Percentiles rank a stretch among this genome's conserved stretches.
phyloP scores from a whole-genome alignment of 2,888 invertebrate genomes.

The Pristionchus entomophagus region DNA sequence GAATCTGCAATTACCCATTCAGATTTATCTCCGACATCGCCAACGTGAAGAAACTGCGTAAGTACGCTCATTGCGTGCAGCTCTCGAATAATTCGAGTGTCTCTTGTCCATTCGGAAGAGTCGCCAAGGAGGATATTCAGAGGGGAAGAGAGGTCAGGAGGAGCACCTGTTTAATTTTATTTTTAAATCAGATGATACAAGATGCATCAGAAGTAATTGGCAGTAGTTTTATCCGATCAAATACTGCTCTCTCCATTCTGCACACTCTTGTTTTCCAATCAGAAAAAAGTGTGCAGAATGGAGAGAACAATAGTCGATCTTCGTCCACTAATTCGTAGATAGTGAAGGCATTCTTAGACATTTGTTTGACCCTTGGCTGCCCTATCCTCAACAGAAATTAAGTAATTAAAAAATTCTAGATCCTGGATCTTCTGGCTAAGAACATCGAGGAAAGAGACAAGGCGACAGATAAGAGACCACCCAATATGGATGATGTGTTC shows the following conservation, averaged over 20 bases:
- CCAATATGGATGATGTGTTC: conserved; percentile 18
- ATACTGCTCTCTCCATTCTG: too few species aligned
- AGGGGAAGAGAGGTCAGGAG: conserved; percentile 50
- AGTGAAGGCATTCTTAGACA: too few species aligned
- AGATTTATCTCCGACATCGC: conserved; percentile 76
- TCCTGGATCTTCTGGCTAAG: background rate
- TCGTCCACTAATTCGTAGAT: too few species aligned
- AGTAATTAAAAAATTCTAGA: background rate
- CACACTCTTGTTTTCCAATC: too few species aligned
- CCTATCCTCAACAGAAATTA: background rate
- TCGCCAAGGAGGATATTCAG: conserved; percentile 56
- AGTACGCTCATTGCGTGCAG: conserved; percentile 46
- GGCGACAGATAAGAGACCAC: background rate
- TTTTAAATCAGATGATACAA: too few species aligned
- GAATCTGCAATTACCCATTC: too few species aligned
- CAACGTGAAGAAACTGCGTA: conserved; percentile 63
- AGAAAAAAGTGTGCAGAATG: too few species aligned
- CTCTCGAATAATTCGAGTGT: background rate
- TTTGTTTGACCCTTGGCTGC: too few species aligned
- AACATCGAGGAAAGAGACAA: conserved; percentile 27
- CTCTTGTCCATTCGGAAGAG: conserved; percentile 56
- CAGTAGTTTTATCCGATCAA: too few species aligned
- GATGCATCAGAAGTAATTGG: too few species aligned
- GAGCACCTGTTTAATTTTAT: too few species aligned
- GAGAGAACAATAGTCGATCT: too few species aligned